Base-by-base conservation (phyloP, 1,140 invertebrate genomes). In the Manduca sexta region DNA sequence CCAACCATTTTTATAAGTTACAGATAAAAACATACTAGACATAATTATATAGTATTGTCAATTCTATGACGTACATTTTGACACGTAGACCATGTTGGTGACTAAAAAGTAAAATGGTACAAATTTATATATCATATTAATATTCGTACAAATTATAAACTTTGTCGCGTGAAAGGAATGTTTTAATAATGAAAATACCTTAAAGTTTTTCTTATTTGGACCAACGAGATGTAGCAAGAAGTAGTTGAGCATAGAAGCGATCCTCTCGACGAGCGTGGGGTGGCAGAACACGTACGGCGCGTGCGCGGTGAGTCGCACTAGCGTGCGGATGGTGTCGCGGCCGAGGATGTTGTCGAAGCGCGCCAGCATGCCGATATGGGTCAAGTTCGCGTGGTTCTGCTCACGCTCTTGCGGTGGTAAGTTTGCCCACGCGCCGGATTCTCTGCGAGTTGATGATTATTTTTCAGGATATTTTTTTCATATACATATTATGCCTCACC, bases 221-320 rank as follows among this genome's bases (percentile, higher is more conserved):
- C 95, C 94, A 37, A 97, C 96, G 39, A 99, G 86, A 81, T 97
- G 92, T 13, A 94, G 78, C 5, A 99, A 83, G 72, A 99, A 97
- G 85, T 98, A 98, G 86, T 98, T 99, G 15, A 99, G 88, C 97
- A 98, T 98, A 10, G 93, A 78, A 3, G 96, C 96, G 42, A 98
- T 93, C 16, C 97, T 89, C 80, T 98, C 96, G 0, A 98, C 95
- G 88, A 99, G 93, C 7, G 95, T 94, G 6, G 91, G 89, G 79
- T 98, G 95, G 66, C 93, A 96, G 84, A 98, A 97, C 15, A 98
- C 94, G 2, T 92, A 92, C 44, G 91, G 92, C 43, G 97, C 96
- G 70, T 95, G 90, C 5, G 91, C 91, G 1, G 96, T 96, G 16
- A 98, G 79, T 60, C 94, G 90, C 58, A 94, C 93, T 1, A 98